Evolutionary conservation across 1,140 invertebrate genomes (phyloP).

Genomic region (Hycleus phaleratus): DNA sequence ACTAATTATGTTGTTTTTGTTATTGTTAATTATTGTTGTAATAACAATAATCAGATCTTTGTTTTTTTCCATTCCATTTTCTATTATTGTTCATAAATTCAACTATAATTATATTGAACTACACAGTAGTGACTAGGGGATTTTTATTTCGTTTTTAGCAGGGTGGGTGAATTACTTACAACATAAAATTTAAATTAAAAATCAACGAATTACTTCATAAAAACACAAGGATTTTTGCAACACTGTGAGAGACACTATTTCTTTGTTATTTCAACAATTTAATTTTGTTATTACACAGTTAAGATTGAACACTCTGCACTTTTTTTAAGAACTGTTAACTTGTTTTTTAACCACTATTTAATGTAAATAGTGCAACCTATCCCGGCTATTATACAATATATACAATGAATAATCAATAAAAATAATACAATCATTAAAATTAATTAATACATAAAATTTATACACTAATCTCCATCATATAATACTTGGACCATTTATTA

Average conservation of each 20-base stretch:
- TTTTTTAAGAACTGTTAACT: neutral
- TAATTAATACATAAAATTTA: slow-evolving; percentile 25
- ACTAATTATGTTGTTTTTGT: no score
- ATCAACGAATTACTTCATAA: no score
- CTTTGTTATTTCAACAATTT: neutral
- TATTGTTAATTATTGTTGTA: no score
- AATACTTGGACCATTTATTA: slow-evolving; percentile 5
- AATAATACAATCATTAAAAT: slow-evolving; percentile 19
- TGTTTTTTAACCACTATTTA: slow-evolving; percentile 27
- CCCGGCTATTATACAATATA: slow-evolving; percentile 34
- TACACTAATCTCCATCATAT: slow-evolving; percentile 19
- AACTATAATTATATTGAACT: neutral
- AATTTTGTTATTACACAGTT: neutral
- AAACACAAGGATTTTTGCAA: no score
- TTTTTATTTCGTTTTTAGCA: neutral
- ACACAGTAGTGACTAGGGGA: slow-evolving; percentile 14
- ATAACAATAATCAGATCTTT: no score
- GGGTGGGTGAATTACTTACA: no score
- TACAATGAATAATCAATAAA: slow-evolving; percentile 23
- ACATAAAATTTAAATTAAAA: no score
- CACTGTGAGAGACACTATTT: neutral
- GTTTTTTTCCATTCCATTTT: no score
- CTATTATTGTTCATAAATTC: no score
- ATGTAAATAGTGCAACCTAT: slow-evolving; percentile 34
- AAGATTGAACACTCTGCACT: slow-evolving; percentile 26